Conservation (phyloP, 2,888 invertebrate species). For the Ormyrus nitidulus region DNA sequence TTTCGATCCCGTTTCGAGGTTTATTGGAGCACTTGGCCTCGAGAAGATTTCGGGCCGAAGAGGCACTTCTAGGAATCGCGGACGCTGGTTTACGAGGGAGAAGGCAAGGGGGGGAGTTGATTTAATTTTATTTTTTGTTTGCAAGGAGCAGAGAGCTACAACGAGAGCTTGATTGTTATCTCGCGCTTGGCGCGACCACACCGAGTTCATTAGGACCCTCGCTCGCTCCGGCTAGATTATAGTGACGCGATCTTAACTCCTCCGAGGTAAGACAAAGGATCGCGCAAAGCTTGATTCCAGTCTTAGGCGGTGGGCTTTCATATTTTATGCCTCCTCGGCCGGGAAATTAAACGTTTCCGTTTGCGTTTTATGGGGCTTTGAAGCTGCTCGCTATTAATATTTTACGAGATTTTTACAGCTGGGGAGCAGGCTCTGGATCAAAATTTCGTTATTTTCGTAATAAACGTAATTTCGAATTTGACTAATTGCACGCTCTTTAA, state of each 20-base stretch:
- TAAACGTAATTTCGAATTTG: no score
- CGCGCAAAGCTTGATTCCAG: background rate
- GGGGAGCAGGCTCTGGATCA: no score
- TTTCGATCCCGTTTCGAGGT: slow-evolving; percentile 20
- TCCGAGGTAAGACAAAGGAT: slow-evolving; percentile 47
- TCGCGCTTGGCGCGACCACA: slow-evolving; percentile 44
- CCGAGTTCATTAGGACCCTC: slow-evolving; percentile 52
- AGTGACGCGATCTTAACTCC: slow-evolving; percentile 37
- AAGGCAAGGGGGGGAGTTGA: background rate
- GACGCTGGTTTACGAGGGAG: background rate
- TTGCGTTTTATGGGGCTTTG: slow-evolving; percentile 5
- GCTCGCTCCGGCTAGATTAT: slow-evolving; percentile 25
- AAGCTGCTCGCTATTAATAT: background rate
- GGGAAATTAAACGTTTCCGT: slow-evolving; percentile 24
- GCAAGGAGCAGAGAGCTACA: background rate
- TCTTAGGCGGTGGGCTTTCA: slow-evolving; percentile 8
- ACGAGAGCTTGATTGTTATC: slow-evolving; percentile 49
- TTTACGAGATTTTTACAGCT: no score
- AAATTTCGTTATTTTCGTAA: no score
- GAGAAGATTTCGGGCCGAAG: slow-evolving; percentile 3
- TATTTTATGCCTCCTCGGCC: background rate
- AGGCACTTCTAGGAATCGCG: background rate
- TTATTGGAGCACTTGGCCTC: slow-evolving; percentile 10
- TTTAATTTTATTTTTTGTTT: slow-evolving; percentile 18
- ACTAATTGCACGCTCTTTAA: no score